Evolutionary conservation across 2,113 vertebrate species (phyloP).

Genomic region (Willisornis vidua): DNA sequence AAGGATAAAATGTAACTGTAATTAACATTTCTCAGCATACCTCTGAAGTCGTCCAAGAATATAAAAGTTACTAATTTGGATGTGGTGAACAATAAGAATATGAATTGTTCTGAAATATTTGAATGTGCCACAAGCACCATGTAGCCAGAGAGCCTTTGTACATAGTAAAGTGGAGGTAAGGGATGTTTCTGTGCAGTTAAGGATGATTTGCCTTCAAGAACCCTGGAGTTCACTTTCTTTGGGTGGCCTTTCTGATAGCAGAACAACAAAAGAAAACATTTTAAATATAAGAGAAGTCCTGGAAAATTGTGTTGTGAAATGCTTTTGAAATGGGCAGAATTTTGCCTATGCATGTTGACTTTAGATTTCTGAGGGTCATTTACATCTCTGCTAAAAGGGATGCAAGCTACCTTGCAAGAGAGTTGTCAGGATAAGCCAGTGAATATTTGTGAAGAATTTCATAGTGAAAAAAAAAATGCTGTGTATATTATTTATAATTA

Average conservation of each 20-base stretch:
- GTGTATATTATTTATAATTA: constrained; percentile 52
- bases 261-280: not conserved
- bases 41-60: not conserved
- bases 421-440: constrained; percentile 20
- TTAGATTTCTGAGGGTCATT: not conserved
- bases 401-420: constrained; percentile 13
- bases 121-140: not conserved
- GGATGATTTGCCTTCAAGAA: not conserved
- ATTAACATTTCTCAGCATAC: not conserved
- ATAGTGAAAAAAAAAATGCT: not conserved
- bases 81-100: fast-evolving
- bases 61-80: not conserved
- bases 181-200: not conserved
- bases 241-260: not conserved
- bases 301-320: not conserved
- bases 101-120: not conserved
- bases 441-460: constrained; percentile 30
- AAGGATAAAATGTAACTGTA: not conserved
- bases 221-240: not conserved
- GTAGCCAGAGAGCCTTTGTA: not conserved
- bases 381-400: not conserved
- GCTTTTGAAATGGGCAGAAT: not conserved
- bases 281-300: not conserved
- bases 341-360: constrained; percentile 1
- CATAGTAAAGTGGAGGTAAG: not conserved